Evolutionary conservation across 2,797 vertebrate species (phyloP).

Genomic region (Columba guinea): DNA sequence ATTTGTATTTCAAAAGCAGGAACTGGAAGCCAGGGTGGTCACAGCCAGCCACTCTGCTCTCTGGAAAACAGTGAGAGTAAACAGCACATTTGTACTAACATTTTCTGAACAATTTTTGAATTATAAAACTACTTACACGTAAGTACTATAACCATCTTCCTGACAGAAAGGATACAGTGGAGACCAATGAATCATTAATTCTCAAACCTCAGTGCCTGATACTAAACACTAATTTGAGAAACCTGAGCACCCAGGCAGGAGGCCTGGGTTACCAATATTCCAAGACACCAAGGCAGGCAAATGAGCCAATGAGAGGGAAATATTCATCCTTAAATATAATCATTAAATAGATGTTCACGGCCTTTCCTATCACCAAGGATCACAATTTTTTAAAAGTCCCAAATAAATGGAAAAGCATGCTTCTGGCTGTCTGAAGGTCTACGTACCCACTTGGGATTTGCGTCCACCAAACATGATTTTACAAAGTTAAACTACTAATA

Average conservation of each 20-base stretch:
- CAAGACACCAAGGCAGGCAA: neutral
- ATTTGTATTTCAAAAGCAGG: neutral
- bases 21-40: neutral
- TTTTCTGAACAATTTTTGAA: neutral
- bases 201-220: neutral
- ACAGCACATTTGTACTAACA: accelerated
- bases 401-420: neutral
- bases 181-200: neutral
- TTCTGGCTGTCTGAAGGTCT: neutral
- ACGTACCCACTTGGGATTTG: neutral
- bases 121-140: neutral
- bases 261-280: neutral
- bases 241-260: neutral
- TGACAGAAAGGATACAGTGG: neutral
- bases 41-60: neutral
- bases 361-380: neutral
- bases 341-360: neutral
- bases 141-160: neutral
- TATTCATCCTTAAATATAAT: neutral
- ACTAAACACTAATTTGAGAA: neutral
- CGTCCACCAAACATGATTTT: neutral
- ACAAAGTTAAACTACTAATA: neutral
- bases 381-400: neutral
- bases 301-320: neutral
- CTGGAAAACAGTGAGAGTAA: neutral